phyloP scores from a whole-genome alignment of 2,113 vertebrate species.

The Leiothrix lutea region DNA sequence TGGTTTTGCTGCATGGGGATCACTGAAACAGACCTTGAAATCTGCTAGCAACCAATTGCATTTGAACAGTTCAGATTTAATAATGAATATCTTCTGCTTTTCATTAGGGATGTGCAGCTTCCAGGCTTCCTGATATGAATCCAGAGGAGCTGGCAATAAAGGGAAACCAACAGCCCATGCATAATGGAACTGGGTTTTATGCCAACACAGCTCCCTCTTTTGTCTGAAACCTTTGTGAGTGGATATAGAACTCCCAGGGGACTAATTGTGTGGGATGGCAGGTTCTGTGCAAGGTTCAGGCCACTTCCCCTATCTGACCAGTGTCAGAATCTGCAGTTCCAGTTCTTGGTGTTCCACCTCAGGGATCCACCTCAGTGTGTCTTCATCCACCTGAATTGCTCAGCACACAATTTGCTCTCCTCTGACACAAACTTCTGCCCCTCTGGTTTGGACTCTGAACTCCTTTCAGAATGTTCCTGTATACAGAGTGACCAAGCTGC shows the following conservation, averaged over 20 bases:
- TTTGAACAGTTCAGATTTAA: constrained; percentile 38
- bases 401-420: background rate
- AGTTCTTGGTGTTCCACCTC: background rate
- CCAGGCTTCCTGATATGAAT: constrained; percentile 33
- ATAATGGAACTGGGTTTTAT: constrained; percentile 5
- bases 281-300: background rate
- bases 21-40: constrained; percentile 36
- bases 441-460: background rate
- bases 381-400: background rate
- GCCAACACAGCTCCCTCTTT: background rate
- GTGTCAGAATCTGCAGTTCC: background rate
- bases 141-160: constrained; percentile 40
- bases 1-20: background rate
- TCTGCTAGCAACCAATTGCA: constrained; percentile 18
- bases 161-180: background rate
- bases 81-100: constrained; percentile 34
- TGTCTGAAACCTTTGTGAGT: background rate
- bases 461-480: background rate
- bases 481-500: background rate
- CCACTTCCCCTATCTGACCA: background rate
- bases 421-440: background rate
- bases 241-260: background rate
- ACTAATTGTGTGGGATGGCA: background rate
- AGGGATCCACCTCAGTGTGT: background rate
- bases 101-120: constrained; percentile 40